Base-by-base conservation (phyloP, 2,888 invertebrate genomes). In the Parasteatoda lunata region DNA sequence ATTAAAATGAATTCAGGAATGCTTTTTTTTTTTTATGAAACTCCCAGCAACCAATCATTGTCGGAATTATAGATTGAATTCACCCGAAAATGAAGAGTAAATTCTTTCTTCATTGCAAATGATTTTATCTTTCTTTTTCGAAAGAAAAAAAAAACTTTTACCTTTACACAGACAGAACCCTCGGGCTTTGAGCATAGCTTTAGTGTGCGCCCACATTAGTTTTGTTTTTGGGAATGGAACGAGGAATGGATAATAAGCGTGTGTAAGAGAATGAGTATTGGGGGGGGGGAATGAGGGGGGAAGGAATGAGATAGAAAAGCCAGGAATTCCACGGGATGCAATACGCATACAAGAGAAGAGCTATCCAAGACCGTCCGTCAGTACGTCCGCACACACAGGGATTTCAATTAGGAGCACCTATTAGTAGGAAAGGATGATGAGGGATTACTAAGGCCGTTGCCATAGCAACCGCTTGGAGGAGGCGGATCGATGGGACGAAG, bases 401-500 rank as follows among this genome's bases (percentile, higher is more conserved):
- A 86, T 86, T 86, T 86, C 85, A 86, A 86, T 86, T 86, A 86
- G 85, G 85, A 75, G 72, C 80, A 80, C 85, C 85, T 86, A 86
- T 86, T 86, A 86, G 85, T 86, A 76, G 68, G 71, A 80, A 77
- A 76, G 85, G 85, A 86, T 86, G 85, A 86, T 86, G 85, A 86
- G 85, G 85, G 85, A 86, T 86, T 86, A 86, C 85, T 59, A 69
- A 86, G 80, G 71, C 71, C 80, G 85, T 86, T 3, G 68, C 72
- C 80, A 80, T 80, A 76, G 75, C 66, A 72, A 86, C 85, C 71
- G 71, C 59, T 71, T 80, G 75, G 79, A 76, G 75, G 76, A 79
- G 79, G 81, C 76, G 85, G 85, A 76, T 79, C 79, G 84, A 85
- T 85, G 84, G 54, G 75, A 70, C 79, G 79, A 75, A 85, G 84